A percentile compares a stretch with the other conserved stretches of the same genome.
These are phyloP conservation scores for Lampris megalopsis DNA, from an alignment of 2,113 vertebrate genomes.

Conservation along the genomic window DNA sequence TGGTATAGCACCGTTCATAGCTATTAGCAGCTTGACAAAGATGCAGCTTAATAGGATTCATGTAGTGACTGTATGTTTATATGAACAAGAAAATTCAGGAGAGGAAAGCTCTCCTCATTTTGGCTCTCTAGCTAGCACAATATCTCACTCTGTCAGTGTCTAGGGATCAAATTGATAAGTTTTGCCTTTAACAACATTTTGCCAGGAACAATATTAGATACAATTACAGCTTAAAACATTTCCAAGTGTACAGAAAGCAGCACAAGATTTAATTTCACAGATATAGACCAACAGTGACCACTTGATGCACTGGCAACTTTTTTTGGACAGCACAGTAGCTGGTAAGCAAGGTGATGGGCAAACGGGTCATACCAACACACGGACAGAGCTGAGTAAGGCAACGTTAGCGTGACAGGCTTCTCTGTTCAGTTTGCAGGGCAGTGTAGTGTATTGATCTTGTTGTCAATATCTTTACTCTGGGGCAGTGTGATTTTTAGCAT, in stretches of 20 bases:
- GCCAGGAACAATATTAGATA: conserved; percentile 75
- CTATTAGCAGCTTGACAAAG: conserved; percentile 82
- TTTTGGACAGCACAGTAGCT: conserved; percentile 76
- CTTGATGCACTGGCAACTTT: conserved; percentile 73
- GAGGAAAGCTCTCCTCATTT: conserved; percentile 75
- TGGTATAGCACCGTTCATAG: conserved; percentile 82
- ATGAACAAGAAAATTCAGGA: conserved; percentile 77
- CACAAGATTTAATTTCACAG: conserved; percentile 77
- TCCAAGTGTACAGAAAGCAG: conserved; percentile 82
- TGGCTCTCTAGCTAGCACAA: conserved; percentile 82
- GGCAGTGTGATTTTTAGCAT: conserved; percentile 77
- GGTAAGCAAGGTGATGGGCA: conserved; percentile 79
- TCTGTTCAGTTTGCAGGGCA: conserved; percentile 82
- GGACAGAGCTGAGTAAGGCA: conserved; percentile 85
- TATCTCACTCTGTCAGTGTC: conserved; percentile 79
- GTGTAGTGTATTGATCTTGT: conserved; percentile 79
- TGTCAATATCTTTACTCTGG: conserved; percentile 77
- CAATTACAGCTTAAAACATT: conserved; percentile 80
- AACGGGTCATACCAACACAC: conserved; percentile 76
- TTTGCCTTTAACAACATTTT: conserved; percentile 69
- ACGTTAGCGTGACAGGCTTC: conserved; percentile 82
- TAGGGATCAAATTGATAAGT: conserved; percentile 77
- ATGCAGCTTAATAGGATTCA: conserved; percentile 82
- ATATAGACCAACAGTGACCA: conserved; percentile 81
- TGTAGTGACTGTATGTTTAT: conserved; percentile 78